Base-by-base conservation (phyloP, 2,797 vertebrate genomes). In the Neostethus bicornis region DNA sequence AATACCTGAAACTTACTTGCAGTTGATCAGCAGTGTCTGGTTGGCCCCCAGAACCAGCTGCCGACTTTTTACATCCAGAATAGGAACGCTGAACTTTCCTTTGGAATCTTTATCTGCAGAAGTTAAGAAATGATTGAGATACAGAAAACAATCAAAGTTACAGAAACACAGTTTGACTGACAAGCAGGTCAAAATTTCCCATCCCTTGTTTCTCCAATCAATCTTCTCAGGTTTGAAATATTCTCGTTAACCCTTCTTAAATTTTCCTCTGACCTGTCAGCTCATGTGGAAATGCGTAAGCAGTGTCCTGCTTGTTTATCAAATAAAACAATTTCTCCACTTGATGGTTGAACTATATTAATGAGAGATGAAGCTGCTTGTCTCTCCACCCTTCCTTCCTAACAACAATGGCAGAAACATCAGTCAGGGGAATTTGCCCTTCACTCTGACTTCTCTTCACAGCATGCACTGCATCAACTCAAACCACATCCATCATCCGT, bases 11-110 rank as follows among this genome's bases (percentile, higher is more conserved):
- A 75, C 90, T 93, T 89, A 98, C 97, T 95, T 98, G 95, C 97
- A 99, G 66, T 89, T 89, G 77, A 99, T 91, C 67, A 77, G 81
- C 64, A 99, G 92, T 10, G 91, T 92, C 83, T 96, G 90, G 77
- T 95, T 95, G 62, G 83, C 87, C 79, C 94, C 87, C 66, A 95
- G 77, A 83, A 97, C 41, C 4, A 96, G 81, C 70, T 95, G 92
- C 39, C 34, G 61, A 58, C 84, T 87, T 78, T 87, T 91, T 81
- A 95, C 88, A 75, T 91, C 94, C 91, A 98, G 86, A 51, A 92
- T 80, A 20, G 97, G 96, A 37, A 88, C 73, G 70, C 84, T 94
- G 74, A 93, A 91, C 82, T 87, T 95, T 58, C 91, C 93, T 77
- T 88, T 94, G 63, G 85, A 90, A 79, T 87, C 92, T 79, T 89